phyloP scores from a whole-genome alignment of 1,140 invertebrate species.

The Drosophila pandora region DNA sequence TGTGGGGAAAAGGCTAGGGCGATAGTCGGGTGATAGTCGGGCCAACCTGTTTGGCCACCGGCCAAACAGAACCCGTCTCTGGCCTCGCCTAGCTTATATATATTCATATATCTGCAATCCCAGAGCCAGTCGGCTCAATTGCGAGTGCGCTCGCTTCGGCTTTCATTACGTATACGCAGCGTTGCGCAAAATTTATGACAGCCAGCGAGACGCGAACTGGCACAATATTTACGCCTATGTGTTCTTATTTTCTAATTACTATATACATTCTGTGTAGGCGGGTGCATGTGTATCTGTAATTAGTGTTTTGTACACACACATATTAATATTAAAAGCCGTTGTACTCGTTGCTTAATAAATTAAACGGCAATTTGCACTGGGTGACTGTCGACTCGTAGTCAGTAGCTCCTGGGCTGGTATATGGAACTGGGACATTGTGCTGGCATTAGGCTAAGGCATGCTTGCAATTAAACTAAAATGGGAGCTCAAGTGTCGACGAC shows the following conservation, averaged over 20 bases:
- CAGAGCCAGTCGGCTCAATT: constrained; percentile 35
- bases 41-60: constrained; percentile 47
- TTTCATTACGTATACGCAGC: constrained; percentile 67
- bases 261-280: constrained; percentile 8
- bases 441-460: constrained; percentile 60
- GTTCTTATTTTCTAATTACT: constrained; percentile 76
- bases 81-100: constrained; percentile 33
- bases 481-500: constrained; percentile 46
- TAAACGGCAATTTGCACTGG: constrained; percentile 81
- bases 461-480: constrained; percentile 78
- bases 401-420: constrained; percentile 17
- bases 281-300: constrained; percentile 59
- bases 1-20: constrained; percentile 49
- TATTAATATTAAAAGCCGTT: constrained; percentile 69
- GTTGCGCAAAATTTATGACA: constrained; percentile 62
- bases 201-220: constrained; percentile 18
- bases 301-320: constrained; percentile 70
- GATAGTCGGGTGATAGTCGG: constrained; percentile 59
- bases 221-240: constrained; percentile 22
- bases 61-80: constrained; percentile 43
- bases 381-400: constrained; percentile 22
- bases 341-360: constrained; percentile 76
- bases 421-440: constrained; percentile 55
- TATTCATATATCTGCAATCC: not conserved
- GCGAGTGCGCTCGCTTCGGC: constrained; percentile 22